A percentile compares a stretch with the other conserved stretches of the same genome.
These are phyloP conservation scores for Synanthedon formicaeformis DNA, from an alignment of 2,888 invertebrate genomes.

Conservation along the genomic window DNA sequence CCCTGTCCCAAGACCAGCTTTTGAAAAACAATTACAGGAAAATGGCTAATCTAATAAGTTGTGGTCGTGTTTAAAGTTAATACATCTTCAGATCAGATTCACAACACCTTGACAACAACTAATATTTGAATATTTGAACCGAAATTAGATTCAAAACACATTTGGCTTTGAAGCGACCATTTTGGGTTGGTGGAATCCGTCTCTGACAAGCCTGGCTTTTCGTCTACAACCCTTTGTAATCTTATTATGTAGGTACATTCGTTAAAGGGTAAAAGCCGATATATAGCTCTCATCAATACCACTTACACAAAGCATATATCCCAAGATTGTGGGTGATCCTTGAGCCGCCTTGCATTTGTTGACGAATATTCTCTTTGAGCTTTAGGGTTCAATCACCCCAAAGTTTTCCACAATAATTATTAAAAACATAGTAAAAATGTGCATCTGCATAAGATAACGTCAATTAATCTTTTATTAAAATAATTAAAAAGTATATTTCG, in stretches of 20 bases:
- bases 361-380: conserved; percentile 14
- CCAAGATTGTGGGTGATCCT: conserved; percentile 16
- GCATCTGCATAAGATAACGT: too few relatives aligned
- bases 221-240: conserved; percentile 55
- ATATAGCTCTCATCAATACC: conserved; percentile 44
- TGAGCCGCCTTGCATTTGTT: background rate
- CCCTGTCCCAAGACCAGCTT: too few relatives aligned
- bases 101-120: too few relatives aligned
- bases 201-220: conserved; percentile 27
- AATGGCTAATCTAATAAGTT: too few relatives aligned
- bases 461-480: too few relatives aligned
- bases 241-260: conserved; percentile 54
- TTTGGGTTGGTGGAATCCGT: conserved; percentile 15
- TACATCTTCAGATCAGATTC: too few relatives aligned
- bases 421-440: background rate
- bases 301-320: conserved; percentile 21
- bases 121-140: background rate
- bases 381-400: conserved; percentile 3
- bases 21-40: too few relatives aligned
- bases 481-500: too few relatives aligned
- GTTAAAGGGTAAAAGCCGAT: conserved; percentile 58
- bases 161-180: background rate
- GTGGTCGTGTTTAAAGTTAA: too few relatives aligned
- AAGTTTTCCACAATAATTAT: background rate
- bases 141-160: background rate